Evolutionary conservation across 2,797 vertebrate species (phyloP).

Genomic region (Peromyscus nudipes): DNA sequence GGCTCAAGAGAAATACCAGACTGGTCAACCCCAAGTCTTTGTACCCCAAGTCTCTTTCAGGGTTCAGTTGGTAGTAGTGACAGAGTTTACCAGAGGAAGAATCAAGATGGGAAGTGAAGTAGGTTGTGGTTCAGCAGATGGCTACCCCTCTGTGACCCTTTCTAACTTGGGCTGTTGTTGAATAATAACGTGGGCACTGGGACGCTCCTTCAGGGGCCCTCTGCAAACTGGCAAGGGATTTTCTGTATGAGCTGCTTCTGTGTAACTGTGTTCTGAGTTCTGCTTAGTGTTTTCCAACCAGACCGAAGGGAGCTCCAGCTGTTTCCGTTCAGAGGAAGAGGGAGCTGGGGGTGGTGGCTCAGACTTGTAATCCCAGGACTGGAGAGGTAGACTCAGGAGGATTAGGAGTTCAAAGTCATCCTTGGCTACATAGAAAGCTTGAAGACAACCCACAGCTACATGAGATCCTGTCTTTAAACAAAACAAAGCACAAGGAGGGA

Average conservation of each 20-base stretch:
- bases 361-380: neutral
- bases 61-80: constrained; percentile 31
- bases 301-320: neutral
- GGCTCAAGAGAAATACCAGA: constrained; percentile 40
- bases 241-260: constrained; percentile 30
- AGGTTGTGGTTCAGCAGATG: constrained; percentile 77
- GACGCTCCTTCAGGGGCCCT: constrained; percentile 59
- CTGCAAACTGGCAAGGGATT: constrained; percentile 7
- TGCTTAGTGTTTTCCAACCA: constrained; percentile 44
- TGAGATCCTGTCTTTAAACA: neutral
- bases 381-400: neutral
- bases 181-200: constrained; percentile 60
- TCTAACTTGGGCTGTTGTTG: constrained; percentile 62
- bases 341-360: neutral
- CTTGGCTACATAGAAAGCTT: neutral
- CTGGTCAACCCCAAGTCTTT: neutral
- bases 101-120: constrained; percentile 73
- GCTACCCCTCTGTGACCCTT: constrained; percentile 72
- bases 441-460: neutral
- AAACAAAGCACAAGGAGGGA: neutral
- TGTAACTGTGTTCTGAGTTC: neutral
- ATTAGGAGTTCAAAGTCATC: neutral
- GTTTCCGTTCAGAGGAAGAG: neutral
- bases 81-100: constrained; percentile 66
- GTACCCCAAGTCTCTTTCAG: neutral